Evolutionary conservation across 92 coral and sea anemone genomes (phyloP).

Genomic region (Paragorgia papillata): DNA sequence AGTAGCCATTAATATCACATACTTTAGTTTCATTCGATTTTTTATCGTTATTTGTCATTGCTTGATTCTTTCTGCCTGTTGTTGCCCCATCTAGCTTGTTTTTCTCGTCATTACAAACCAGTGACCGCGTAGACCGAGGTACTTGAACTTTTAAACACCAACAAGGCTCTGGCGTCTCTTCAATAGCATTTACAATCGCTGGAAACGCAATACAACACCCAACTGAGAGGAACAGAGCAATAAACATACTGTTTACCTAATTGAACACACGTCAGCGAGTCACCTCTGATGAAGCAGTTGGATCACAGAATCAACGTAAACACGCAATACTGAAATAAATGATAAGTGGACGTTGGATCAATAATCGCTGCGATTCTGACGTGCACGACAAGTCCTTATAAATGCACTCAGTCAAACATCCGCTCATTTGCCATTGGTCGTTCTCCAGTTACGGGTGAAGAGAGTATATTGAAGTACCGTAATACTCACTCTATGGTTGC

Average conservation of each 20-base stretch:
- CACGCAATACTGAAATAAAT: neutral
- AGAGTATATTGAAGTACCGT: too few species aligned
- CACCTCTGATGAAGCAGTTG: neutral
- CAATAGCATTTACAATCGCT: conserved; percentile 7
- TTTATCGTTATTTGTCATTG: neutral
- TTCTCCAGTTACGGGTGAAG: neutral
- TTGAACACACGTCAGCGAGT: neutral
- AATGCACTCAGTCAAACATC: conserved; percentile 41
- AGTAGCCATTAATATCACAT: neutral
- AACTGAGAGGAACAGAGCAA: conserved; percentile 1
- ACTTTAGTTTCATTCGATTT: neutral
- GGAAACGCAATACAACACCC: conserved; percentile 7
- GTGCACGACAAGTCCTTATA: neutral
- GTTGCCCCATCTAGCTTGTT: neutral
- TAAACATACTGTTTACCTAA: neutral
- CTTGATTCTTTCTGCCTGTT: neutral
- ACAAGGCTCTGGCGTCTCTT: conserved; percentile 7
- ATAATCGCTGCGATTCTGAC: neutral
- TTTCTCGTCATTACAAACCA: neutral
- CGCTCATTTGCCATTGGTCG: conserved; percentile 16
- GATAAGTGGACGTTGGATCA: too few species aligned
- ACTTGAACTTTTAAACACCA: conserved; percentile 38
- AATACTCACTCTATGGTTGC: too few species aligned
- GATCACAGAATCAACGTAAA: neutral
- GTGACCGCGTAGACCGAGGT: neutral